phyloP scores from a whole-genome alignment of 2,113 vertebrate species.

The Callaeas wilsoni region DNA sequence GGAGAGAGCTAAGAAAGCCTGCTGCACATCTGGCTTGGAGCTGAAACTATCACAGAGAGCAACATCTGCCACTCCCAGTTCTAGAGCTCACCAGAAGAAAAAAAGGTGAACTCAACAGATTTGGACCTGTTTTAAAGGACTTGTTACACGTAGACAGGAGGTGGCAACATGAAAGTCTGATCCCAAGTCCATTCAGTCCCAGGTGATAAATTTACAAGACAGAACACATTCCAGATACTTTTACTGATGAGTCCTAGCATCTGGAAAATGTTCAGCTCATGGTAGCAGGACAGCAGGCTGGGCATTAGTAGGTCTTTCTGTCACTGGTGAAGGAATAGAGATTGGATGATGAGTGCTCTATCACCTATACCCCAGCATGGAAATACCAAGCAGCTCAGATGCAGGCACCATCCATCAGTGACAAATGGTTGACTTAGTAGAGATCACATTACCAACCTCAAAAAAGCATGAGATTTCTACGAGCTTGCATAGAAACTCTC shows the following conservation, averaged over 20 bases:
- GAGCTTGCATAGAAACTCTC: background rate
- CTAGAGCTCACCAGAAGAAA: background rate
- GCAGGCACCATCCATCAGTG: background rate
- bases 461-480: background rate
- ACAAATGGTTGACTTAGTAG: background rate
- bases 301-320: background rate
- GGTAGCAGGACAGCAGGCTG: background rate
- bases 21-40: background rate
- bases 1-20: background rate
- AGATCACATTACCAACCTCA: background rate
- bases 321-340: background rate
- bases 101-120: background rate
- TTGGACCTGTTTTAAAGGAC: background rate
- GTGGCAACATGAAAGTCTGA: background rate
- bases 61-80: background rate
- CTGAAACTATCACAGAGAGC: background rate
- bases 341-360: background rate
- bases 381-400: background rate
- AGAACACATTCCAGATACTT: background rate
- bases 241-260: background rate
- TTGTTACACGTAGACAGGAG: background rate
- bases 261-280: background rate
- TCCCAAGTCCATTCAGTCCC: background rate
- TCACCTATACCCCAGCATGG: background rate
- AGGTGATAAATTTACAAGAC: background rate